A percentile compares a stretch with the other conserved stretches of the same genome.
phyloP scores from a whole-genome alignment of 2,888 invertebrate species.

The Amblyteles armatorius region DNA sequence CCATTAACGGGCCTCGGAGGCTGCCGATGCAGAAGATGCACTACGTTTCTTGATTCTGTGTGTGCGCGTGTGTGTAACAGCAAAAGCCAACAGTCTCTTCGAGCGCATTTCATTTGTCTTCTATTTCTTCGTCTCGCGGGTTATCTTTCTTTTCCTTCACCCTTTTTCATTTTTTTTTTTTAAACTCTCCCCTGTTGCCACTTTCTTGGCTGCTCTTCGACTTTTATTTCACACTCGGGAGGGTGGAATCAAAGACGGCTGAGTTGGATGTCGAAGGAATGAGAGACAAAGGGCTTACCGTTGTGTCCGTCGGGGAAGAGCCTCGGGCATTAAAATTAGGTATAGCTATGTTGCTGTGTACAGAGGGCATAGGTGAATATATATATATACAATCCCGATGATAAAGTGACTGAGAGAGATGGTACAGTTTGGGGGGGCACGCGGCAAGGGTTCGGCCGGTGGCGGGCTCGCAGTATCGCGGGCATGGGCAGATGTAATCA shows the following conservation, averaged over 20 bases:
- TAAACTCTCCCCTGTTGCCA: not conserved
- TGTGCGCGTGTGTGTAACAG: not conserved
- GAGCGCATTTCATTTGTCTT: constrained; percentile 48
- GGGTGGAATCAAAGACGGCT: constrained; percentile 45
- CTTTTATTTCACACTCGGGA: constrained; percentile 27
- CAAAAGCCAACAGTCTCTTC: constrained; percentile 44
- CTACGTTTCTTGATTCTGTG: not conserved
- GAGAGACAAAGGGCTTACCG: constrained; percentile 27
- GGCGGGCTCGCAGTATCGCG: constrained; percentile 65
- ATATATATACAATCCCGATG: not conserved
- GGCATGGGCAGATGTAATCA: constrained; percentile 79
- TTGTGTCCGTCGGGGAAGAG: not conserved
- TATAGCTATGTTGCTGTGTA: not conserved
- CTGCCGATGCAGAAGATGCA: constrained; percentile 33
- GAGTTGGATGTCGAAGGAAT: constrained; percentile 23
- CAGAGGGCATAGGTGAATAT: not conserved
- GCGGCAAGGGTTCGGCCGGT: constrained; percentile 70
- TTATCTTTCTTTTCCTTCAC: constrained; percentile 14
- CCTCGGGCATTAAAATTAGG: constrained; percentile 33
- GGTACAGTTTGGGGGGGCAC: constrained; percentile 30
- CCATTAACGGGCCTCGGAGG: constrained; percentile 49
- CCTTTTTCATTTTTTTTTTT: not conserved
- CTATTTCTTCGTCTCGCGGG: constrained; percentile 4
- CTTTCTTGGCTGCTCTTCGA: constrained; percentile 27
- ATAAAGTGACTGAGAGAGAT: constrained; percentile 33